These are phyloP conservation scores for Fregetta grallaria DNA, from an alignment of 2,113 vertebrate species.

Conservation along the genomic window DNA sequence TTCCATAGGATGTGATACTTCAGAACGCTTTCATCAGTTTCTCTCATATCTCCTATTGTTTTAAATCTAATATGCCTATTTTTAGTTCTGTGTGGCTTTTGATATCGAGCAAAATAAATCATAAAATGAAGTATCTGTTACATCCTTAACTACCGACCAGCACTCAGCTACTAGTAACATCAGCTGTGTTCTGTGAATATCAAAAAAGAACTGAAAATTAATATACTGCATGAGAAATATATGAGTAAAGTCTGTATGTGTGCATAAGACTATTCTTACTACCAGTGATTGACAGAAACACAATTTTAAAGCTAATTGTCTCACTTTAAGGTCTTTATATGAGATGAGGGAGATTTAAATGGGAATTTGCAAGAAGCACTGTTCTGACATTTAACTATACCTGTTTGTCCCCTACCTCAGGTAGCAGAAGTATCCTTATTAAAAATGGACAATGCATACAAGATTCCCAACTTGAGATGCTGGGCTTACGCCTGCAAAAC, in stretches of 20 bases:
- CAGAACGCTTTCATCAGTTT: background rate
- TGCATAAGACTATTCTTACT: background rate
- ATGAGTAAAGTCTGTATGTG: background rate
- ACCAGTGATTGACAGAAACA: background rate
- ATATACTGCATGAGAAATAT: background rate
- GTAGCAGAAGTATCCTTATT: constrained; percentile 77
- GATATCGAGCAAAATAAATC: background rate
- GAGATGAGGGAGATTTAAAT: background rate
- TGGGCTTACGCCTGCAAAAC: constrained; percentile 73
- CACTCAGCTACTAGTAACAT: background rate
- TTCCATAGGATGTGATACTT: background rate
- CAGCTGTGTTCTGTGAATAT: background rate
- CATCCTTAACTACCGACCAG: background rate
- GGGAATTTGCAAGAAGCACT: background rate
- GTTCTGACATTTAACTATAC: background rate
- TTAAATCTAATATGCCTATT: background rate
- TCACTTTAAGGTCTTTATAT: background rate
- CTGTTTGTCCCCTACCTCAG: constrained; percentile 54
- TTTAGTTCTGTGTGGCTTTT: background rate
- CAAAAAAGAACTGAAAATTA: background rate
- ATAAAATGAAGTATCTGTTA: background rate
- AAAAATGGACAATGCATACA: constrained; percentile 81
- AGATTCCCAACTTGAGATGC: constrained; percentile 80
- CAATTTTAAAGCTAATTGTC: background rate
- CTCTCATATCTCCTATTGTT: background rate